Conservation (phyloP, 2,797 vertebrate genomes). For the Gymnodraco acuticeps region DNA sequence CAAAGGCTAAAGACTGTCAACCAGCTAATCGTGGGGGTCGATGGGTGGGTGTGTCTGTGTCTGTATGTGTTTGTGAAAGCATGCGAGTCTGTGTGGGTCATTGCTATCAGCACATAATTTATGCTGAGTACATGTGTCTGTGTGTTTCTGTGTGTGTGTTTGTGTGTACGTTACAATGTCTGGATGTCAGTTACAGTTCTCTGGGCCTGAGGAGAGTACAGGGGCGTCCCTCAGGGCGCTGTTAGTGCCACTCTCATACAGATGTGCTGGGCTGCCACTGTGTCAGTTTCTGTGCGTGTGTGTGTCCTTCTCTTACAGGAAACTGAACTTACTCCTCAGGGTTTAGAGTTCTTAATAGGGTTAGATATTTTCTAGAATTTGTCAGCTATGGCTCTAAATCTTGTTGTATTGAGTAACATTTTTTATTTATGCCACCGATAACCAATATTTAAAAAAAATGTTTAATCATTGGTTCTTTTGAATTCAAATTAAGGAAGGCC, state of each 20-base stretch:
- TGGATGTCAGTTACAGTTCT: conserved; percentile 81
- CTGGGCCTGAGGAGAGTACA: conserved; percentile 77
- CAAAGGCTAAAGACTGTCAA: conserved; percentile 83
- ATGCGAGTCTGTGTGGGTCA: conserved; percentile 61
- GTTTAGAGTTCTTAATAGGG: conserved; percentile 50
- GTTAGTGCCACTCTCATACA: conserved; percentile 80
- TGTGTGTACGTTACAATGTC: conserved; percentile 59
- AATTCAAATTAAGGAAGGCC: background rate
- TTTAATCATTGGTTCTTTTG: background rate
- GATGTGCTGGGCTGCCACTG: conserved; percentile 75
- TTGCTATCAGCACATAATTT: conserved; percentile 71
- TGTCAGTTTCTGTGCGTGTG: conserved; percentile 57
- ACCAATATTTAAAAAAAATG: background rate
- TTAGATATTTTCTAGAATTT: conserved; percentile 33
- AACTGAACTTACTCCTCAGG: conserved; percentile 60
- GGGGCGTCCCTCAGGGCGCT: conserved; percentile 78
- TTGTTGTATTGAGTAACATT: background rate
- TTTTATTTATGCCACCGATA: background rate
- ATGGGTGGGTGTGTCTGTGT: conserved; percentile 67
- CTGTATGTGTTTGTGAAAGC: conserved; percentile 65
- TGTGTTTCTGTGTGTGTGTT: conserved; percentile 35
- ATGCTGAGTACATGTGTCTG: conserved; percentile 61
- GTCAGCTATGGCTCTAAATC: conserved; percentile 12
- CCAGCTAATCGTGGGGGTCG: conserved; percentile 74
- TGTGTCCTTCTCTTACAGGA: conserved; percentile 57